Base-by-base conservation (phyloP, 2,113 vertebrate species). In the Neogobius melanostomus region DNA sequence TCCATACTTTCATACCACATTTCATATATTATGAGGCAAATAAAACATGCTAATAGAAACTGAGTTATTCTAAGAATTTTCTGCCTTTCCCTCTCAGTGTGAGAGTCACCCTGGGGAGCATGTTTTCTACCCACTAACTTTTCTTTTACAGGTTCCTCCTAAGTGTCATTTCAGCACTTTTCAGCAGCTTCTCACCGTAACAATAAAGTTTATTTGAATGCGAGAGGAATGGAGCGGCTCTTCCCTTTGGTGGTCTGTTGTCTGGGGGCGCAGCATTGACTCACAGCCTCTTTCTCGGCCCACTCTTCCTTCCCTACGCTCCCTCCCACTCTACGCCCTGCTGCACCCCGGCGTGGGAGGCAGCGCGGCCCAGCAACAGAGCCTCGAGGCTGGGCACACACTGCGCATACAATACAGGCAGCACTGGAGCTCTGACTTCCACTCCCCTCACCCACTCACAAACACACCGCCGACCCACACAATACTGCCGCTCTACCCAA, bases 311-410 rank as follows among this genome's bases (percentile, higher is more conserved):
- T 74, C 84, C 84, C 83, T 83, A 84, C 76, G 66, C 47, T 68
- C 74, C 83, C 85, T 84, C 87, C 85, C 80, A 88, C 90, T 88
- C 57, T 12, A 86, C 84, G 82, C 84, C 83, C 85, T 82, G 75
- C 78, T 74, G 74, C 64, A 88, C 85, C 88, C 84, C 83, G 69
- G 87, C 77, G 87, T 90, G 83, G 87, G 89, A 90, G 87, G 87
- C 81, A 78, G 82, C 67, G 61, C 79, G 79, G 76, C 87, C 88
- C 86, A 82, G 83, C 84, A 89, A 82, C 82, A 84, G 82, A 87
- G 88, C 90, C 88, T 83, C 81, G 69, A 54, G 75, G 90, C 82
- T 87, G 85, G 86, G 82, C 84, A 77, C 83, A 72, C 77, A 76
- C 74, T 67, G 4, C 51, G 16, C 71, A 79, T 51, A 72, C 71